Conservation (phyloP, 2,113 vertebrate species). For the Crotalus tigris region DNA sequence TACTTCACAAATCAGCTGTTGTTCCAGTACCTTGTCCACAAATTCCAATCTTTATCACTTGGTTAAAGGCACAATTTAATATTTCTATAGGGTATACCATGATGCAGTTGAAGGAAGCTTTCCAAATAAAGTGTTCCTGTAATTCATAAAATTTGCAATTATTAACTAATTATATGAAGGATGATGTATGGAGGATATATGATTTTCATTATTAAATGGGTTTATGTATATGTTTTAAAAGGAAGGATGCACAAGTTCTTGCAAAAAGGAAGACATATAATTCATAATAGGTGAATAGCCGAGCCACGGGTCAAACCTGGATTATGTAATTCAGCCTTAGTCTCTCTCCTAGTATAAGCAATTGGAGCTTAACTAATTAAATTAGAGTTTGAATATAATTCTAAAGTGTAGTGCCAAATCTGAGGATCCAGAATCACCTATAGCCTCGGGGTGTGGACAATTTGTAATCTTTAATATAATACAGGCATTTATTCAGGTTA, state of each 20-base stretch:
- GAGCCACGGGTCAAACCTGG: background rate
- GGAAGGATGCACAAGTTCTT: background rate
- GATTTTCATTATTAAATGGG: constrained; percentile 2
- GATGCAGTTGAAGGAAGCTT: background rate
- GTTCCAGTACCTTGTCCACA: too few species aligned
- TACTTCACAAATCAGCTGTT: too few species aligned
- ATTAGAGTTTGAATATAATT: background rate
- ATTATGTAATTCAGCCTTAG: background rate
- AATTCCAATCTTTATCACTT: background rate
- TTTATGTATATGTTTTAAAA: background rate
- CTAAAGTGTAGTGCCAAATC: background rate
- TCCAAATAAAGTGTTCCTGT: background rate
- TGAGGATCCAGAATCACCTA: background rate
- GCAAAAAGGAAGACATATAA: background rate
- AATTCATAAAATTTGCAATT: constrained; percentile 16
- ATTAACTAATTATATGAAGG: constrained; percentile 14
- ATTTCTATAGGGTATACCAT: background rate
- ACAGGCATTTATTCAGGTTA: background rate
- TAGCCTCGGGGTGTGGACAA: background rate
- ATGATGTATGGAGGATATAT: constrained; percentile 11
- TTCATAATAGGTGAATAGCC: background rate
- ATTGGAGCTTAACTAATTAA: background rate
- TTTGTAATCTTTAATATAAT: background rate
- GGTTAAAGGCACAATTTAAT: background rate
- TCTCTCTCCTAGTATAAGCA: background rate